Conservation (phyloP, 2,888 invertebrate species). For the Apamea anceps region DNA sequence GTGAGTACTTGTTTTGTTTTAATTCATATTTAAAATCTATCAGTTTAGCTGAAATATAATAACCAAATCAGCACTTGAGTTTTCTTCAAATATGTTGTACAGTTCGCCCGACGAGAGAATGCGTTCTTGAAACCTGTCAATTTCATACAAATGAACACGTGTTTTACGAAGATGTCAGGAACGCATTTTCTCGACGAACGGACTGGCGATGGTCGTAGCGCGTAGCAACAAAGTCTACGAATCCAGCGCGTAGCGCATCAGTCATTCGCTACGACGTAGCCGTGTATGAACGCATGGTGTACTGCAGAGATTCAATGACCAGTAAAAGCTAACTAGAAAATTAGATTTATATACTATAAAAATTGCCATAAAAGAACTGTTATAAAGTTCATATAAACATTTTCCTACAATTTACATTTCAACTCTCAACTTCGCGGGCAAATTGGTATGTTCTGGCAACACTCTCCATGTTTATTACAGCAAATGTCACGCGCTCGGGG, state of each 20-base stretch:
- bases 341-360: neutral
- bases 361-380: neutral
- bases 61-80: neutral
- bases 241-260: neutral
- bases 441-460: slow-evolving; percentile 36
- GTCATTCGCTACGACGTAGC: slow-evolving; percentile 16
- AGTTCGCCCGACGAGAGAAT: too few relatives aligned
- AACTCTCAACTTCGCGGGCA: slow-evolving; percentile 21
- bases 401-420: slow-evolving; percentile 26
- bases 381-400: slow-evolving; percentile 22
- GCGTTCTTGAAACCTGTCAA: too few relatives aligned
- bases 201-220: neutral
- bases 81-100: neutral
- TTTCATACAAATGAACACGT: too few relatives aligned
- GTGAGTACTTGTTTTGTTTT: too few relatives aligned
- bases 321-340: neutral
- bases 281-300: too few relatives aligned
- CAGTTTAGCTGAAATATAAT: too few relatives aligned
- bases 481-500: slow-evolving; percentile 67
- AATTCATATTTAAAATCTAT: too few relatives aligned
- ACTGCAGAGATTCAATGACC: neutral
- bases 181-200: too few relatives aligned
- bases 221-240: slow-evolving; percentile 22
- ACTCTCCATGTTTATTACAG: slow-evolving; percentile 64
- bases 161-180: too few relatives aligned